These are phyloP conservation scores for Clitarchus hookeri DNA, from an alignment of 2,888 invertebrate species.

Conservation along the genomic window DNA sequence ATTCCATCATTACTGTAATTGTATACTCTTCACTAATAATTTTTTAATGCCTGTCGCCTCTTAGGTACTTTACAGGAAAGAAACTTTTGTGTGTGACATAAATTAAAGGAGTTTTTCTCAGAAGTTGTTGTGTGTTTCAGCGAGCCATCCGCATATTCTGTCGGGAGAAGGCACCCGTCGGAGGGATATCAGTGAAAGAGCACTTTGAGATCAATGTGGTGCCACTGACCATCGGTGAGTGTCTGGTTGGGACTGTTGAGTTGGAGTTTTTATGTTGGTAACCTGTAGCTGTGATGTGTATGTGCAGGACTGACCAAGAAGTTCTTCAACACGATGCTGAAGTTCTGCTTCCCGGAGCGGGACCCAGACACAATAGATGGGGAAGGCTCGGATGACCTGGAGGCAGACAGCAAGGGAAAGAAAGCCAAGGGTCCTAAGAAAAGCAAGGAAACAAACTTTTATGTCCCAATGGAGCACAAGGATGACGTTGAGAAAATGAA, in stretches of 20 bases:
- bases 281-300: conserved; percentile 26
- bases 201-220: conserved; percentile 98
- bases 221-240: conserved; percentile 82
- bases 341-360: conserved; percentile 96
- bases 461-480: conserved; percentile 81
- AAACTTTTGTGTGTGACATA: no score
- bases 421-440: conserved; percentile 45
- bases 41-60: no score
- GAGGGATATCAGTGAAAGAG: conserved; percentile 98
- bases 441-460: conserved; percentile 84
- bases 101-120: neutral
- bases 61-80: no score
- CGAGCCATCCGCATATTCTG: conserved; percentile 93
- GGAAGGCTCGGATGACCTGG: conserved; percentile 62
- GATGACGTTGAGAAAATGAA: conserved; percentile 99
- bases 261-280: neutral
- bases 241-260: neutral
- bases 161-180: conserved; percentile 93
- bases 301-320: conserved; percentile 82
- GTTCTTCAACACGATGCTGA: conserved; percentile 95
- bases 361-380: conserved; percentile 83
- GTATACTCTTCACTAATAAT: no score
- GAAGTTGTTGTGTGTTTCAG: conserved; percentile 49
- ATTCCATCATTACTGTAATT: no score
- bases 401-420: conserved; percentile 52